Conservation (phyloP, 2,113 vertebrate genomes). For the Sakesphorus luctuosus region DNA sequence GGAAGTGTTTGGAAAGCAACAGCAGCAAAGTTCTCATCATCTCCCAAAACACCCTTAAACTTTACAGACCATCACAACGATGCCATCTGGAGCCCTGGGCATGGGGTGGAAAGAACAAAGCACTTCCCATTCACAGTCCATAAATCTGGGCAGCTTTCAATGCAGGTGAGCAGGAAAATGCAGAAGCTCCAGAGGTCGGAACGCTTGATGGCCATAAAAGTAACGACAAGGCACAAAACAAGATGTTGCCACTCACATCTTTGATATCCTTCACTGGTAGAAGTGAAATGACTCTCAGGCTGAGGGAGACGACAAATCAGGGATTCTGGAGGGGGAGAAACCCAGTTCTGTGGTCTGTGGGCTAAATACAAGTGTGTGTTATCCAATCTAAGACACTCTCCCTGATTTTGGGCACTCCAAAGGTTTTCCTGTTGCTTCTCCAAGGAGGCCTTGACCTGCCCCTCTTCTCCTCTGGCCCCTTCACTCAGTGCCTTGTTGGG, state of each 20-base stretch:
- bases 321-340: neutral
- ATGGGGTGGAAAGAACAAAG: neutral
- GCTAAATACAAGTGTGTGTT: neutral
- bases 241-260: neutral
- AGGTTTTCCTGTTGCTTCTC: neutral
- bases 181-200: neutral
- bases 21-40: neutral
- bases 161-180: neutral
- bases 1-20: neutral
- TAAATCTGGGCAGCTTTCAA: conserved; percentile 7
- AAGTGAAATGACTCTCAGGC: neutral
- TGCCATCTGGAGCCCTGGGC: conserved; percentile 25
- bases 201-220: neutral
- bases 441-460: neutral
- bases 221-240: neutral
- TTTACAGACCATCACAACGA: neutral
- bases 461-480: neutral
- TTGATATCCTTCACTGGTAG: neutral
- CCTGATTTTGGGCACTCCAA: neutral
- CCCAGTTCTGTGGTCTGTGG: neutral
- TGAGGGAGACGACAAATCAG: neutral
- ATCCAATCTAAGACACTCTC: neutral
- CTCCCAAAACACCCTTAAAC: conserved; percentile 9
- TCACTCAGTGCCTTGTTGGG: rapidly evolving
- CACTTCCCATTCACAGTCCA: conserved; percentile 3